phyloP scores from a whole-genome alignment of 2,797 vertebrate species.

The Spea hammondii region DNA sequence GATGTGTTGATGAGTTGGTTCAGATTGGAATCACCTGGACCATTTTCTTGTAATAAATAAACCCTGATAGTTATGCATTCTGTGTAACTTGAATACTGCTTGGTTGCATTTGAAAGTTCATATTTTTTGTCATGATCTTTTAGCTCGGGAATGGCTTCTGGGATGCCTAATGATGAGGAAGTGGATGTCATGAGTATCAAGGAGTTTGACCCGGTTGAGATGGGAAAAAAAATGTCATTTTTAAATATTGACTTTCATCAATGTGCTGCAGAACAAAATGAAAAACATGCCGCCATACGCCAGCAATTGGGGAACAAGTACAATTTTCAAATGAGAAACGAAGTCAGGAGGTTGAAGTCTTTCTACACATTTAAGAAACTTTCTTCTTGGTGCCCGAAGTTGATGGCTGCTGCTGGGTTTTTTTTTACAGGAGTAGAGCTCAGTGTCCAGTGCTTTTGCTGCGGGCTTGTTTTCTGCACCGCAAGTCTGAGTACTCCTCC shows the following conservation, averaged over 20 bases:
- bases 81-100: too few relatives aligned
- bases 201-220: background rate
- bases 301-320: conserved; percentile 46
- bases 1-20: too few relatives aligned
- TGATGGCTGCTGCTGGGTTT: conserved; percentile 51
- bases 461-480: conserved; percentile 40
- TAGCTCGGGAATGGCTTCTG: conserved; percentile 15
- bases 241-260: background rate
- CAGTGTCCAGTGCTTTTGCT: conserved; percentile 51
- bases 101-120: background rate
- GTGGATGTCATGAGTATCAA: background rate
- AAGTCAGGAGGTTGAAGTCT: conserved; percentile 52
- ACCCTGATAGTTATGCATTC: too few relatives aligned
- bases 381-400: conserved; percentile 27
- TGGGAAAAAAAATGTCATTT: background rate
- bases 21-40: too few relatives aligned
- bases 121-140: background rate
- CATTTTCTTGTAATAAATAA: too few relatives aligned
- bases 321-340: conserved; percentile 54
- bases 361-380: conserved; percentile 16
- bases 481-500: background rate
- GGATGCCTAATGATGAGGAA: background rate
- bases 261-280: background rate
- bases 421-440: conserved; percentile 11
- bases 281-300: conserved; percentile 6